Conservation (phyloP, 2,888 invertebrate species). For the Stratiomys singularior region DNA sequence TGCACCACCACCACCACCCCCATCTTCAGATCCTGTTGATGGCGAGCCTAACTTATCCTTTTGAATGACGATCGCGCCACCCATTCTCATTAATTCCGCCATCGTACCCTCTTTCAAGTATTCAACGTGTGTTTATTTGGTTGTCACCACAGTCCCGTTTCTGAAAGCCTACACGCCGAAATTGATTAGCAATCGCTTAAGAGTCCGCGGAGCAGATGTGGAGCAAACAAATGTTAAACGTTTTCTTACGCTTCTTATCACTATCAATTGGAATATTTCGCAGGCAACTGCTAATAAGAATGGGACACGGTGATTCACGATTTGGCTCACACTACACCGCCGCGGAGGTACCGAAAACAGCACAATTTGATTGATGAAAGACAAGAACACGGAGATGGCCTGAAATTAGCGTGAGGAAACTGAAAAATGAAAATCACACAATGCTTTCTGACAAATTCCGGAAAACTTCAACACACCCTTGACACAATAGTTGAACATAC, state of each 20-base stretch:
- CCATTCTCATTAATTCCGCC: constrained; percentile 71
- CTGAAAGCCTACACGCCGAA: not conserved
- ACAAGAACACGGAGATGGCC: too few relatives aligned
- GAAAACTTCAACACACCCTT: not conserved
- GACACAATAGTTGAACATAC: not conserved
- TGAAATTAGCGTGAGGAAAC: too few relatives aligned
- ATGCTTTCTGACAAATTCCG: not conserved
- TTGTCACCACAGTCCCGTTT: not conserved
- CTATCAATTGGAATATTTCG: too few relatives aligned
- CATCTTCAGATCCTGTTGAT: constrained; percentile 87
- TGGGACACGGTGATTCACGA: too few relatives aligned
- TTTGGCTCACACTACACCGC: not conserved
- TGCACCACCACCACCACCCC: constrained; percentile 67
- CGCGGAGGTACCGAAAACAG: not conserved
- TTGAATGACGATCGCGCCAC: constrained; percentile 73
- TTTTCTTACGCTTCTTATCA: too few relatives aligned
- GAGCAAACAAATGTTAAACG: too few relatives aligned
- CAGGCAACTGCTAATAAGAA: too few relatives aligned
- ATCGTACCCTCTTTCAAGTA: constrained; percentile 61
- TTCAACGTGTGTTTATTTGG: not conserved
- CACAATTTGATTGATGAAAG: not conserved
- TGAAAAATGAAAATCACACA: too few relatives aligned
- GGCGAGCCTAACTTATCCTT: constrained; percentile 84
- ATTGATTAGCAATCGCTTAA: too few relatives aligned
- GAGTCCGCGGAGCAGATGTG: too few relatives aligned